Base-by-base conservation (phyloP, 2,113 vertebrate species). In the Lophotis ruficrista region DNA sequence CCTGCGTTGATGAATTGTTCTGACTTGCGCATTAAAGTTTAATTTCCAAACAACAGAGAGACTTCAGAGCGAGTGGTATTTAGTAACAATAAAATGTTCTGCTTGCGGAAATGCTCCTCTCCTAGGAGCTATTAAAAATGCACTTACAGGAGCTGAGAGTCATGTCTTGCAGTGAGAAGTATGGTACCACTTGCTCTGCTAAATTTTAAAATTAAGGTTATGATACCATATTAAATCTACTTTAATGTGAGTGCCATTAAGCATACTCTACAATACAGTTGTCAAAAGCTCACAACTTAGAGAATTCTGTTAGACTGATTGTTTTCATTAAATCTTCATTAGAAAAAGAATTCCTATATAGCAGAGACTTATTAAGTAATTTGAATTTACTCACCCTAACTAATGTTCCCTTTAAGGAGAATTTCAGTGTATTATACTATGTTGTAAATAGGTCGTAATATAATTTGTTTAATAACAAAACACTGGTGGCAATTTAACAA, bases 271-370 rank as follows among this genome's bases (percentile, higher is more conserved):
- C 7, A 64, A 76, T 21, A 43, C 33, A 33, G 30, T 41, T 79
- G 28, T 83, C 47, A 89, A 60, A 97, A 87, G 50, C 94, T 96
- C 57, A 62, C 33, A 95, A 57, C 61, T 90, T 51, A 2, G 6
- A 69, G 51, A 89, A 93, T 37, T 79, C 70, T 73, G n/a, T 82
- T 97, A 88, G 56, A 89, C 45, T 58, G 69, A 93, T 82, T 93
- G 57, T 70, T 96, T 97, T 97, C 84, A 93, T 96, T 93, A 95
- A 68, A 72, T 89, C 89, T 96, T 94, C 35, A 54, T 95, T 93
- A 92, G 66, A 61, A 87, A 85, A 85, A 80, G 6, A 83, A 65
- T 56, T 82, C 68, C 45, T 73, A 1, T 56, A 9, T 12, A 90
- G 54, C 47, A 86, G 20, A 14, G 50, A 65, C 86, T 89, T 87